Evolutionary conservation across 1,140 invertebrate genomes (phyloP).

Genomic region (Paraescarpia echinospica): DNA sequence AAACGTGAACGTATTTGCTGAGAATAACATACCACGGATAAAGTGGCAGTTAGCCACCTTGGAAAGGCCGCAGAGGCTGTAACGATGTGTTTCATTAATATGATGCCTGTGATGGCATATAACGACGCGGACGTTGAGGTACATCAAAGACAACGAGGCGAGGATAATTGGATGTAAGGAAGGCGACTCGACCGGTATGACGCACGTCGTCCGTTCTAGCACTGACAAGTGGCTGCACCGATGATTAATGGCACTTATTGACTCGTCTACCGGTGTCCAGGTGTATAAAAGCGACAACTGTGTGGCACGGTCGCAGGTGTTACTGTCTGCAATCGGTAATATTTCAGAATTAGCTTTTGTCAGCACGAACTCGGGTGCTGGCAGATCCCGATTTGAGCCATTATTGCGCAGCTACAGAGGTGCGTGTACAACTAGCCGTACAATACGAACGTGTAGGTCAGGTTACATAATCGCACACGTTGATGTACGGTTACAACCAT

Average conservation of each 20-base stretch:
- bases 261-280: background rate
- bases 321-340: conserved; percentile 34
- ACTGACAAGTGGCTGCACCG: background rate
- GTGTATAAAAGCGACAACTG: background rate
- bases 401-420: too few relatives aligned
- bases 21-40: too few relatives aligned
- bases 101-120: background rate
- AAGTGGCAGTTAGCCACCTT: background rate
- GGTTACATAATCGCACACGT: too few relatives aligned
- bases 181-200: background rate
- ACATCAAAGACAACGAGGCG: conserved; percentile 3
- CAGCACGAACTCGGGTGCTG: too few relatives aligned
- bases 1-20: too few relatives aligned
- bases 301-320: conserved; percentile 26
- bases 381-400: too few relatives aligned
- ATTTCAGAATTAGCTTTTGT: background rate
- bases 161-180: background rate
- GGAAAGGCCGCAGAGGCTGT: background rate
- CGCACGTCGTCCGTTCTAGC: background rate
- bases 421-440: too few relatives aligned
- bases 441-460: too few relatives aligned
- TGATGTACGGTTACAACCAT: too few relatives aligned
- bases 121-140: background rate
- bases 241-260: background rate
- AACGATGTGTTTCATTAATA: background rate